These are phyloP conservation scores for Eupithecia exiguata DNA, from an alignment of 2,888 invertebrate species.

Conservation along the genomic window DNA sequence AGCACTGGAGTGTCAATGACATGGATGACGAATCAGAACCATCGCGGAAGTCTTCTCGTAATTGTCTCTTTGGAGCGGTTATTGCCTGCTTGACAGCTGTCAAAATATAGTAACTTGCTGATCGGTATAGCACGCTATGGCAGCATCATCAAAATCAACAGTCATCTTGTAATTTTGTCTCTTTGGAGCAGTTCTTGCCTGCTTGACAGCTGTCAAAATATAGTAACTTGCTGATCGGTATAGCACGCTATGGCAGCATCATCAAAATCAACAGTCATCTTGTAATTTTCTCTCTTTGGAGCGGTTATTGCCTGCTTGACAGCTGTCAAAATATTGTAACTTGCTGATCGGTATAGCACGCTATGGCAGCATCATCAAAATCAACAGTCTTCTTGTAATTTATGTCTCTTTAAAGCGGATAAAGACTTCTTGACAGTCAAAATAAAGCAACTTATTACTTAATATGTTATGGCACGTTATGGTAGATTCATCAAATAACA, in stretches of 20 bases:
- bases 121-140: neutral
- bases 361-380: too few species aligned
- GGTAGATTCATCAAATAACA: neutral
- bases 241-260: too few species aligned
- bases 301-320: neutral
- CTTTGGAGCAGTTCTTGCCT: neutral
- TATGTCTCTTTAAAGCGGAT: neutral
- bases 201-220: conserved; percentile 3
- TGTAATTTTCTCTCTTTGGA: neutral
- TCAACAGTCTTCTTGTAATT: neutral
- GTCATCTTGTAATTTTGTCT: neutral
- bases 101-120: neutral
- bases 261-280: neutral
- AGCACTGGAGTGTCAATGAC: conserved; percentile 71
- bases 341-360: neutral
- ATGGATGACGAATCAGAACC: conserved; percentile 72
- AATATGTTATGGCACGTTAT: neutral
- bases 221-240: neutral
- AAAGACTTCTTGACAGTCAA: neutral
- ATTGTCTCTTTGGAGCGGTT: conserved; percentile 9
- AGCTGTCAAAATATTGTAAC: conserved; percentile 4
- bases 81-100: conserved; percentile 10
- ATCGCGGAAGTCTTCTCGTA: conserved; percentile 16
- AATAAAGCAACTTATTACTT: neutral
- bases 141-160: neutral